A percentile compares a stretch with the other conserved stretches of the same genome.
Conservation (phyloP, 2,797 vertebrate species). For the Tympanoctomys barrerae region DNA sequence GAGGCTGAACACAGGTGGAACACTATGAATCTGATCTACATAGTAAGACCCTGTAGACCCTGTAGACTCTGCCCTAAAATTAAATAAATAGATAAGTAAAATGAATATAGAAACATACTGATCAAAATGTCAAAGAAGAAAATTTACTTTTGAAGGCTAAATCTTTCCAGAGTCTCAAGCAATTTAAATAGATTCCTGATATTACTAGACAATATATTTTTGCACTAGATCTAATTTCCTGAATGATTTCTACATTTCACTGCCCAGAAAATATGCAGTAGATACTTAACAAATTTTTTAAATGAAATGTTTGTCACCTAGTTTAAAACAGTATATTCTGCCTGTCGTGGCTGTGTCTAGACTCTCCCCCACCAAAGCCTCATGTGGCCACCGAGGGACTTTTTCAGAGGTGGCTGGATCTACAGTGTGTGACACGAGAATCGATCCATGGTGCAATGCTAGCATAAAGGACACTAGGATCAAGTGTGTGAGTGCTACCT, state of each 20-base stretch:
- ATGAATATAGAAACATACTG: conserved; percentile 71
- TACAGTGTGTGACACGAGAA: neutral
- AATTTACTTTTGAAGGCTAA: neutral
- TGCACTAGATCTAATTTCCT: neutral
- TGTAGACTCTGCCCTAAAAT: too few relatives aligned
- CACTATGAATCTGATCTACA: too few relatives aligned
- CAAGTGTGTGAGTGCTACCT: neutral
- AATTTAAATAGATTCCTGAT: neutral
- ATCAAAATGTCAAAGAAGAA: conserved; percentile 67
- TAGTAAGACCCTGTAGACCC: too few relatives aligned
- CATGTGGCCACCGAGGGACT: neutral
- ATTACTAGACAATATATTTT: neutral
- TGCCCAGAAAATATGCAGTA: neutral
- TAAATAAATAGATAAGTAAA: conserved; percentile 11
- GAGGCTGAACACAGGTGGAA: too few relatives aligned
- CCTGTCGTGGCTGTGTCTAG: too few relatives aligned
- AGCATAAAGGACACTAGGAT: neutral
- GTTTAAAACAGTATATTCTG: too few relatives aligned
- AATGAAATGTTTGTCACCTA: neutral
- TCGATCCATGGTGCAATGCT: neutral
- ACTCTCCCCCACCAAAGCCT: too few relatives aligned
- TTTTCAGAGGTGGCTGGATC: neutral
- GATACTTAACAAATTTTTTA: conserved; percentile 2
- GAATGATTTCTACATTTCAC: neutral
- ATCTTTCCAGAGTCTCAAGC: neutral